Conservation (phyloP, 2,888 invertebrate genomes). For the Xestia rhomboidea region DNA sequence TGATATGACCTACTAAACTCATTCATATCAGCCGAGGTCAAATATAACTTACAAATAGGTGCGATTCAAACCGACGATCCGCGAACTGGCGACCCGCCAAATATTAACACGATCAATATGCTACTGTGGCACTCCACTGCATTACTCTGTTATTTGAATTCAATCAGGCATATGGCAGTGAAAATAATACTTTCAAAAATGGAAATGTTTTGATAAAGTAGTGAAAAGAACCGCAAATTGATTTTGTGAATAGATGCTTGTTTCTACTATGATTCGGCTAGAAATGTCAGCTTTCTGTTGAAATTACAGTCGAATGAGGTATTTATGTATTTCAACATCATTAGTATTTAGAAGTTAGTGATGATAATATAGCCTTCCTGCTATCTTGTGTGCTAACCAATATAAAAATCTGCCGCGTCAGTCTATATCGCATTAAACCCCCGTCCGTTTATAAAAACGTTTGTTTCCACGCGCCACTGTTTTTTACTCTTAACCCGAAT, state of each 20-base stretch:
- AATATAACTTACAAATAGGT: constrained; percentile 38
- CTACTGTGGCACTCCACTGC: constrained; percentile 22
- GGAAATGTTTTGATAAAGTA: too few relatives aligned
- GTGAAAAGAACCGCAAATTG: too few relatives aligned
- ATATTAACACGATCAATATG: constrained; percentile 49
- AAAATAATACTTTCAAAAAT: too few relatives aligned
- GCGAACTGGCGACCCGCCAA: constrained; percentile 54
- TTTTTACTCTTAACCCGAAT: constrained; percentile 48
- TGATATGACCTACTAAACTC: constrained; percentile 55
- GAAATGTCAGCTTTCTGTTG: background rate
- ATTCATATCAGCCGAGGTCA: constrained; percentile 54
- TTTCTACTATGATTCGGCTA: background rate
- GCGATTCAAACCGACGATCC: constrained; percentile 13
- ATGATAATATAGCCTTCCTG: background rate
- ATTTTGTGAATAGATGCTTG: too few relatives aligned
- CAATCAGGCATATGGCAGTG: constrained; percentile 15
- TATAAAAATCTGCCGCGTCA: background rate
- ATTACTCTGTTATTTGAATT: constrained; percentile 33
- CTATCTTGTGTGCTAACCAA: background rate
- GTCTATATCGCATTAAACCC: constrained; percentile 9
- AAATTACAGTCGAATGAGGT: background rate
- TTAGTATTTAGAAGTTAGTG: background rate
- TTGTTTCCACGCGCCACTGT: constrained; percentile 26
- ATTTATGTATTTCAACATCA: background rate
- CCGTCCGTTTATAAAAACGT: constrained; percentile 25